Base-by-base conservation (phyloP, 2,888 invertebrate species). In the Cephus runcator region DNA sequence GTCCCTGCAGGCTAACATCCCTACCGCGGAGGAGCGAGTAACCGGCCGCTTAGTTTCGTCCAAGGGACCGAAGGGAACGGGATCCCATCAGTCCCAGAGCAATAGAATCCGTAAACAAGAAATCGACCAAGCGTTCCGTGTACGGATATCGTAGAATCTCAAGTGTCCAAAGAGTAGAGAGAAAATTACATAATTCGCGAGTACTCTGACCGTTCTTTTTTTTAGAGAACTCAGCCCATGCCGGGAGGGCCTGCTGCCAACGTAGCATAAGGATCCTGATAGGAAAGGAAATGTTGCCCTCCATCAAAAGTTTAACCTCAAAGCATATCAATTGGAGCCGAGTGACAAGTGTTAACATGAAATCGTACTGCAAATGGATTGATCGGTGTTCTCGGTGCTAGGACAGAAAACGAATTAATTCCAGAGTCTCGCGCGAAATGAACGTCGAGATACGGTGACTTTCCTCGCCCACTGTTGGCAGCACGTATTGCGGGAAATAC, bases 41-140 rank as follows among this genome's bases (percentile, higher is more conserved):
- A 84, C 83, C 84, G 87, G 83, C 86, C 83, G 86, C 84, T 85
- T 85, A 88, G 88, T 89, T 88, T 88, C 86, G 87, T 85, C 84
- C 87, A 85, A 87, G 88, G 85, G 87, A 88, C 87, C 86, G 84
- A 82, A 83, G 85, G 82, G 84, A 85, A 85, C 86, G 85, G 86
- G 85, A 82, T 84, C 82, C 83, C 71, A 83, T 83, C 79, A 79
- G 76, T 56, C 23, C 56, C 23, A 2, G 23, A 56, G 56, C 23
- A 56, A 56, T 56, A 56, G 56, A 23, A 56, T 9, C 56, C 23
- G 23, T 56, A 56, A 56, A 56, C 23, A 56, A 56, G 6, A 6
- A 56, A 56, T 56, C 15, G 9, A 23, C 23, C 56, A 23, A 56
- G 56, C 23, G 56, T 56, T 15, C 56, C 1, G 56, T 56, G 56